phyloP scores from a whole-genome alignment of 2,113 vertebrate genomes.

The Corythornis madagascariensis region DNA sequence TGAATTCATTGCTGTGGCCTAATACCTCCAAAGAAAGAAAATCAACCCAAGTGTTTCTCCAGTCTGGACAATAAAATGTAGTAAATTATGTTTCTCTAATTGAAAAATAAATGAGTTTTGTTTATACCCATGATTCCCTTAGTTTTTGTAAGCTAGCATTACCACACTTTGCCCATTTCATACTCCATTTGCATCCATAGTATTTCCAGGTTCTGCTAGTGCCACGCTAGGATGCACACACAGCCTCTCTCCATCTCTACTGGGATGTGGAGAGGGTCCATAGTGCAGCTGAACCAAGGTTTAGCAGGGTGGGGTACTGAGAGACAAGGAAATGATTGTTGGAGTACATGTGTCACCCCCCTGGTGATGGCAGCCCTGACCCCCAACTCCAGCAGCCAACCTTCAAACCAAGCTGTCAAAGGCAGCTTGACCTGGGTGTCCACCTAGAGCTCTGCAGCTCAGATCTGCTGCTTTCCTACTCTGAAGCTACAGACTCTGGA shows the following conservation, averaged over 20 bases:
- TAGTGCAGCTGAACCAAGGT: neutral
- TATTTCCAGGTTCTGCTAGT: neutral
- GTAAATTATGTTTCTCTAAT: neutral
- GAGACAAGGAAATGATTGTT: neutral
- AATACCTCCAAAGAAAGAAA: neutral
- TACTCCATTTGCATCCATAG: neutral
- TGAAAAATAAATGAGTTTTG: neutral
- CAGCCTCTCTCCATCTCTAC: neutral
- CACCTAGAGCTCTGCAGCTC: neutral
- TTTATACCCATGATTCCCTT: neutral
- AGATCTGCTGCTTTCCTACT: neutral
- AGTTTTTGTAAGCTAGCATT: neutral
- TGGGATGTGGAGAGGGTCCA: neutral
- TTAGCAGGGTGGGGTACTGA: neutral
- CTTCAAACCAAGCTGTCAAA: neutral
- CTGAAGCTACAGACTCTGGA: neutral
- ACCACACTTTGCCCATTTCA: neutral
- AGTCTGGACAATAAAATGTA: neutral
- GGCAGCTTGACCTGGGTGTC: neutral
- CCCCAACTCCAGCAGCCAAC: neutral
- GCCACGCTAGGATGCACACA: neutral
- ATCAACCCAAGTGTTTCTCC: neutral
- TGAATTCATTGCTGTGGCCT: neutral
- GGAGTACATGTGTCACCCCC: neutral
- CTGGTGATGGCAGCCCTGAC: neutral